Conservation (phyloP, 2,888 invertebrate genomes). For the Epistrophe grossulariae region DNA sequence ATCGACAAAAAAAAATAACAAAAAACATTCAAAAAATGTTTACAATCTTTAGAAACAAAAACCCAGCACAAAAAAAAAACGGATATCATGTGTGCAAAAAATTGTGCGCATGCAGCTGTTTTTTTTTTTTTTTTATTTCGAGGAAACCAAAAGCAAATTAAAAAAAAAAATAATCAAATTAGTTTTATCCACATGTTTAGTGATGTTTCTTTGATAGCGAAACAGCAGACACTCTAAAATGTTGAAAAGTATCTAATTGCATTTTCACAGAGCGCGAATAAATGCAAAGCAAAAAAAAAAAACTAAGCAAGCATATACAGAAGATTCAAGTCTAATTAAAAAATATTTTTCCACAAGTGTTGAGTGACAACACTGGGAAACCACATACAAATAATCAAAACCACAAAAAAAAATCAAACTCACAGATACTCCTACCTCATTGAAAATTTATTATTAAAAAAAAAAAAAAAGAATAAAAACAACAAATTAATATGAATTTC, state of each 20-base stretch:
- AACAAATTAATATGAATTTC: slow-evolving; percentile 21
- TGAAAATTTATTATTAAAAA: slow-evolving; percentile 4
- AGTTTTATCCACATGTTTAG: slow-evolving; percentile 63
- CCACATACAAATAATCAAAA: slow-evolving; percentile 17
- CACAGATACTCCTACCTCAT: slow-evolving; percentile 59
- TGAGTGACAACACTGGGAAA: slow-evolving; percentile 60
- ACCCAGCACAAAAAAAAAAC: slow-evolving; percentile 52
- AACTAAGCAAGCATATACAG: background rate
- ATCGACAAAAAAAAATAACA: background rate
- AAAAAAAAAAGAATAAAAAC: background rate
- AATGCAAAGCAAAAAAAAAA: slow-evolving; percentile 9
- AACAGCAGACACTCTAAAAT: slow-evolving; percentile 34
- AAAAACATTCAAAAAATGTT: slow-evolving; percentile 50
- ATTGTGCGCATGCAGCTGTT: slow-evolving; percentile 71
- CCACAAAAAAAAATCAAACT: slow-evolving; percentile 3
- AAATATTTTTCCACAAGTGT: slow-evolving; percentile 66
- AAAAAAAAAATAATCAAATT: slow-evolving; percentile 54
- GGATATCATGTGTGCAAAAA: slow-evolving; percentile 73
- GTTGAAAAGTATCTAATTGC: slow-evolving; percentile 64
- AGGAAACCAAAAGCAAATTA: slow-evolving; percentile 35
- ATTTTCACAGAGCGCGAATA: slow-evolving; percentile 36
- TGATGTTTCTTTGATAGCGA: slow-evolving; percentile 54
- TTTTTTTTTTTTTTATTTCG: slow-evolving; percentile 3
- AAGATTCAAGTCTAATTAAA: slow-evolving; percentile 64
- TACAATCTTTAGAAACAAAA: slow-evolving; percentile 47